Conservation (phyloP, 2,888 invertebrate genomes). For the Sabatieria punctata region DNA sequence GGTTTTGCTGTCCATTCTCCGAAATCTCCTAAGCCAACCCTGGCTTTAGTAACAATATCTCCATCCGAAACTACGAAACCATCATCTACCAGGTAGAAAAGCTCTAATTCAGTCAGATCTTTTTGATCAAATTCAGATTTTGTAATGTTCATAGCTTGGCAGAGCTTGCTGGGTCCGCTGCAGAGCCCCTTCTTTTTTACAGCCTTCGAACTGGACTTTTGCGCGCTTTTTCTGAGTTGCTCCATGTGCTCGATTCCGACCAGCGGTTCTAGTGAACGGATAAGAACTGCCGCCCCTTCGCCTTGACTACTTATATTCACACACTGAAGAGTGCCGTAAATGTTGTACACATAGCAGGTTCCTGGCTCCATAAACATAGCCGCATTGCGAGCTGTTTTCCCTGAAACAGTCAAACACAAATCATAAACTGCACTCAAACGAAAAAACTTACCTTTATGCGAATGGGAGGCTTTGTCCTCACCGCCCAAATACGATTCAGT, state of each 20-base stretch:
- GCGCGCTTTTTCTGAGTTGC: conserved; percentile 19
- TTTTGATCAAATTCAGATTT: conserved; percentile 41
- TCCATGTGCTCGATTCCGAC: conserved; percentile 45
- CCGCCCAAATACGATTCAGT: conserved; percentile 53
- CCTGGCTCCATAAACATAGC: conserved; percentile 35
- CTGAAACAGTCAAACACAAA: too few species aligned
- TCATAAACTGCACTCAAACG: too few species aligned
- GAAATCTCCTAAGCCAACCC: conserved; percentile 33
- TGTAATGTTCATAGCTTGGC: conserved; percentile 46
- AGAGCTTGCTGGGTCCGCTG: conserved; percentile 55
- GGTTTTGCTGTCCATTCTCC: conserved; percentile 47
- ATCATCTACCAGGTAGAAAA: not conserved
- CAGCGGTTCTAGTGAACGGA: conserved; percentile 49
- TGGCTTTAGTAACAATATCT: conserved; percentile 4
- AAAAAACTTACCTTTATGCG: conserved; percentile 43
- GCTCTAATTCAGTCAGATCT: too few species aligned
- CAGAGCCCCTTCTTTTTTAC: conserved; percentile 43
- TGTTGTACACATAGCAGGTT: conserved; percentile 47
- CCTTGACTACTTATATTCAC: conserved; percentile 53
- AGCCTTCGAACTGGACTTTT: conserved; percentile 18
- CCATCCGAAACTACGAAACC: not conserved
- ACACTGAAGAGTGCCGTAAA: conserved; percentile 56
- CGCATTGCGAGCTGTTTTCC: conserved; percentile 45
- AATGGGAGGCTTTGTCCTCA: conserved; percentile 50
- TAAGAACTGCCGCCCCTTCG: conserved; percentile 49